These are phyloP conservation scores for Spodoptera picta DNA, from an alignment of 2,888 invertebrate species.

Conservation along the genomic window DNA sequence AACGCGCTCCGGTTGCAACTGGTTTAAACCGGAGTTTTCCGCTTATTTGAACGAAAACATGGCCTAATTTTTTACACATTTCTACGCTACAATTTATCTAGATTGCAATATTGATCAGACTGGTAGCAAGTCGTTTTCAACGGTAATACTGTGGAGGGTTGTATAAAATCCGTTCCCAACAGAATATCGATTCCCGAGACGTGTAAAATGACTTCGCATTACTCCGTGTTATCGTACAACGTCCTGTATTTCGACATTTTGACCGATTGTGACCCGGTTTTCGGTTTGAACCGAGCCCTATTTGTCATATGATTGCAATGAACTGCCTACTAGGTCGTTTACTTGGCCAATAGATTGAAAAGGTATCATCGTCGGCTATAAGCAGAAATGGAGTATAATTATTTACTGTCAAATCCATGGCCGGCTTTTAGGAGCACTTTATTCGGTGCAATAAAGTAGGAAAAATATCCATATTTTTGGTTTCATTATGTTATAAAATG, in stretches of 20 bases:
- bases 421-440: slow-evolving; percentile 17
- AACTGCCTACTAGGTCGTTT: slow-evolving; percentile 44
- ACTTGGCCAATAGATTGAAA: slow-evolving; percentile 46
- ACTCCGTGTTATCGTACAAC: slow-evolving; percentile 58
- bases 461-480: too few relatives aligned
- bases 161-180: slow-evolving; percentile 25
- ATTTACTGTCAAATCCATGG: slow-evolving; percentile 34
- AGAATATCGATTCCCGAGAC: slow-evolving; percentile 39
- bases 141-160: slow-evolving; percentile 33
- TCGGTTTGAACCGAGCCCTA: slow-evolving; percentile 52
- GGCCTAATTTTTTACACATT: slow-evolving; percentile 54
- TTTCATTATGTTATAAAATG: too few relatives aligned
- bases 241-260: slow-evolving; percentile 57
- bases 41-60: slow-evolving; percentile 54
- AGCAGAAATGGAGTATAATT: slow-evolving; percentile 30
- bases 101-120: slow-evolving; percentile 46
- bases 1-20: slow-evolving; percentile 46
- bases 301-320: slow-evolving; percentile 57
- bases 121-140: slow-evolving; percentile 32
- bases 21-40: slow-evolving; percentile 58
- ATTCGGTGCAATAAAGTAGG: not conserved
- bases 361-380: slow-evolving; percentile 30
- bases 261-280: slow-evolving; percentile 63
- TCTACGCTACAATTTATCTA: slow-evolving; percentile 44
- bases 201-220: slow-evolving; percentile 59